These are phyloP conservation scores for Scaeva pyrastri DNA, from an alignment of 2,888 invertebrate species.

Conservation along the genomic window DNA sequence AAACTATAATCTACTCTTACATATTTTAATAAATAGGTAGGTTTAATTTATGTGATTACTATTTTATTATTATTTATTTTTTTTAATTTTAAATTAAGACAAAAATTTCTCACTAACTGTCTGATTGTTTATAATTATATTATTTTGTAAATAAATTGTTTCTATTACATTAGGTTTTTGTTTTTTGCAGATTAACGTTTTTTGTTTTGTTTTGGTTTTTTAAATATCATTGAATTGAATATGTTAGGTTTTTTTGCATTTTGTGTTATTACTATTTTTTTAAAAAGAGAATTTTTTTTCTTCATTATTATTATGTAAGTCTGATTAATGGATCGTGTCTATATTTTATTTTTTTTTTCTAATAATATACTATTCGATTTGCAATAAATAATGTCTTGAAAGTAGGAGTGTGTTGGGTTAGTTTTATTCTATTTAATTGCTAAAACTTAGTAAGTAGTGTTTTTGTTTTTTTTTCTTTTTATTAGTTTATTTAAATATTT, in stretches of 20 bases:
- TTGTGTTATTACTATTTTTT: conserved; percentile 48
- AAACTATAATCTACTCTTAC: background rate
- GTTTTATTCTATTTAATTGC: conserved; percentile 58
- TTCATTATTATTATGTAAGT: conserved; percentile 16
- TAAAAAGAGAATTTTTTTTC: conserved; percentile 18
- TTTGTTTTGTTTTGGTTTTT: conserved; percentile 30
- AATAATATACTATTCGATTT: conserved; percentile 52
- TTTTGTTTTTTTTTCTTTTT: conserved; percentile 39
- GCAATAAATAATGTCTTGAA: conserved; percentile 54
- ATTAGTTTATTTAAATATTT: conserved; percentile 57
- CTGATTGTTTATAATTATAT: conserved; percentile 72
- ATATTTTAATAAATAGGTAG: conserved; percentile 14
- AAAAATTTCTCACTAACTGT: conserved; percentile 58
- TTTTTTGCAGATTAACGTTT: conserved; percentile 75
- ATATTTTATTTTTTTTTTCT: conserved; percentile 18
- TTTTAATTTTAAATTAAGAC: conserved; percentile 22
- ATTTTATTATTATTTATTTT: conserved; percentile 39
- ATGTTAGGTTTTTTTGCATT: conserved; percentile 45
- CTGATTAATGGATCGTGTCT: conserved; percentile 56
- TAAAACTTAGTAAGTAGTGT: conserved; percentile 56
- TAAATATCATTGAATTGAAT: conserved; percentile 20
- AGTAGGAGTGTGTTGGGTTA: conserved; percentile 63
- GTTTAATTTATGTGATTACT: conserved; percentile 21
- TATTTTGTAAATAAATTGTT: conserved; percentile 53
- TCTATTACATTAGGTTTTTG: conserved; percentile 52